Evolutionary conservation across 92 coral and sea anemone genomes (phyloP), one percentile per base, ranked within the genome.

Genomic region (Bergia sp.): DNA sequence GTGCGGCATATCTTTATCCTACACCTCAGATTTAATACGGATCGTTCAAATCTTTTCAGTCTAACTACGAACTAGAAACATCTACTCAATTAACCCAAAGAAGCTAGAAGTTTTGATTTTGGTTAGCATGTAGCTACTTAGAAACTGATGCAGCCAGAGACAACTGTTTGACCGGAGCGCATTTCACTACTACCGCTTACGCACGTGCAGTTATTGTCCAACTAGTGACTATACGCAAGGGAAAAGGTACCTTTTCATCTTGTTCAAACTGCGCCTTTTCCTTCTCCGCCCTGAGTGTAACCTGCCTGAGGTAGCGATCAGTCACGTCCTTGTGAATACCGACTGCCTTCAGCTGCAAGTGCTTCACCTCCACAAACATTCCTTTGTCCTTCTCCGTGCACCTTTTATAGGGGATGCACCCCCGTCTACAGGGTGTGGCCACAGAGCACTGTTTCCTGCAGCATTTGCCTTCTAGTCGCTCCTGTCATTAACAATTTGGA

Each of bases 351-450:
- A 87, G 50, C 57, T 87, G 90, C 29, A 87, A 55, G 71, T 76
- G 81, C 50, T 82, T 87, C 18, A 71, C 90, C 42, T 87, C 90
- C 40, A 87, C 90, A 5, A 87, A 87, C 21, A 87, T 55, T 36
- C 90, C 90, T 65, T 87, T 87, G 50, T 87, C 85, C 45, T 55
- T 37, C 49, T 36, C 57, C 0, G 47, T 76, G 41, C 90, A 87
- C 8, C 18, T 64, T 21, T 42, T 18, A 44, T 87, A 78, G 11
- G 23, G 29, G 61, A 21, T 87, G 53, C 90, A 87, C 39, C 69
- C 69, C 18, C n/a, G 23, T 12, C 76, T 44, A n/a, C 90, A 87
- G 61, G 38, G 23, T 4, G 44, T 73, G 73, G 69, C 67, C 1
- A 47, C 38, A 16, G 90, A 76, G 41, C 90, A 87, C 21, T 78